Conservation (phyloP, 2,797 vertebrate species). For the Lepidocolaptes lacrymiger region DNA sequence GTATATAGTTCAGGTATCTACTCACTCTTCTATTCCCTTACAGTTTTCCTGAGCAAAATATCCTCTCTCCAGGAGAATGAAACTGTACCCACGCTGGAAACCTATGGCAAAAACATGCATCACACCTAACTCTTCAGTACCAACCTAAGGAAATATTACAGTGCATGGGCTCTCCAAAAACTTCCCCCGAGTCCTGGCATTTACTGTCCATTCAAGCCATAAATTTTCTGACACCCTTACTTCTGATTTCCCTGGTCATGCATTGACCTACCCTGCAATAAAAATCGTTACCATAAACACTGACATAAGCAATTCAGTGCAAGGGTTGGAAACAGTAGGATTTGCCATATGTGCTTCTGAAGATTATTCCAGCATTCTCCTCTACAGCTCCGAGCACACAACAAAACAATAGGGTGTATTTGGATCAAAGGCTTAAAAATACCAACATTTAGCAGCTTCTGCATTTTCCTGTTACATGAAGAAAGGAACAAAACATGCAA, state of each 20-base stretch:
- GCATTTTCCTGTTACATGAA: neutral
- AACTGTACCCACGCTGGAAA: neutral
- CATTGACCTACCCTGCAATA: neutral
- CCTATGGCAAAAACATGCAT: accelerated
- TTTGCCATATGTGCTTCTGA: neutral
- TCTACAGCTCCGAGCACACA: neutral
- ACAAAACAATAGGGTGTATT: neutral
- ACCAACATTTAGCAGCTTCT: neutral
- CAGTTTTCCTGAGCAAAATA: neutral
- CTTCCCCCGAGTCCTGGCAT: neutral
- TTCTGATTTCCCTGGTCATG: neutral
- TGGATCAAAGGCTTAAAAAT: neutral
- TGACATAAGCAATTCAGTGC: neutral
- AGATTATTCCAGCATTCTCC: neutral
- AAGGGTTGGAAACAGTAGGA: neutral
- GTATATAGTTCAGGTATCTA: neutral
- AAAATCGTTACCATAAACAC: neutral
- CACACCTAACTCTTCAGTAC: neutral
- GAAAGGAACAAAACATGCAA: neutral
- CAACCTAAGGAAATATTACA: neutral
- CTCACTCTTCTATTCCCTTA: neutral
- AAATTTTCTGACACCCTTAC: neutral
- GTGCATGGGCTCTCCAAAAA: neutral
- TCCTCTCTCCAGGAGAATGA: neutral
- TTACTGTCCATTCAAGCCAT: neutral